phyloP scores from a whole-genome alignment of 2,113 vertebrate species.

The Hydrolagus affinis region DNA sequence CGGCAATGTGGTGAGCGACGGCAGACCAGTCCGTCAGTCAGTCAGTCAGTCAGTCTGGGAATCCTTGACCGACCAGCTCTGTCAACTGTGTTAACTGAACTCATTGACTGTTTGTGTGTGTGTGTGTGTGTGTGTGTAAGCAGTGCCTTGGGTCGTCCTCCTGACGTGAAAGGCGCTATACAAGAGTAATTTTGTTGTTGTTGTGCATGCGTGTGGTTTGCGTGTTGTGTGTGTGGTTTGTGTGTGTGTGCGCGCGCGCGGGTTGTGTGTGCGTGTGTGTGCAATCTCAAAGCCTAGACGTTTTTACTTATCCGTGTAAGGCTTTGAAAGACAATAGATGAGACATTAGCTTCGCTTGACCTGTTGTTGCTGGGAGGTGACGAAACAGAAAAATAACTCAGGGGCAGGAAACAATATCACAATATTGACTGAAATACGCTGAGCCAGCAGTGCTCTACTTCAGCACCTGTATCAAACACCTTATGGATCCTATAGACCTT shows the following conservation, averaged over 20 bases:
- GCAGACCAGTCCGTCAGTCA: conserved; percentile 39
- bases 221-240: too few relatives aligned
- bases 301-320: not conserved
- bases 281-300: not conserved
- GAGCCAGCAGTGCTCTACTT: not conserved
- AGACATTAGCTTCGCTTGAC: not conserved
- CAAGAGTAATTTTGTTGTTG: not conserved
- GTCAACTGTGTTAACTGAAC: too few relatives aligned
- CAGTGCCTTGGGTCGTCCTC: too few relatives aligned
- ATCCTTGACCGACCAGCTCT: not conserved
- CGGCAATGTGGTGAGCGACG: conserved; percentile 32
- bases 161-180: too few relatives aligned
- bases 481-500: too few relatives aligned
- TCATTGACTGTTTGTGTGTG: too few relatives aligned
- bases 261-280: not conserved
- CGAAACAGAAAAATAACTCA: not conserved
- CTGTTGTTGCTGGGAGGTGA: not conserved
- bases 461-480: not conserved
- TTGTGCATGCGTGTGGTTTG: too few relatives aligned
- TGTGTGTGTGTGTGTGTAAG: too few relatives aligned
- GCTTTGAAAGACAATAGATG: not conserved
- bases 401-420: not conserved
- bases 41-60: too few relatives aligned
- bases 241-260: too few relatives aligned
- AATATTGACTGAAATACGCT: not conserved